These are phyloP conservation scores for Xiphias gladius DNA, from an alignment of 2,113 vertebrate species.

Conservation along the genomic window DNA sequence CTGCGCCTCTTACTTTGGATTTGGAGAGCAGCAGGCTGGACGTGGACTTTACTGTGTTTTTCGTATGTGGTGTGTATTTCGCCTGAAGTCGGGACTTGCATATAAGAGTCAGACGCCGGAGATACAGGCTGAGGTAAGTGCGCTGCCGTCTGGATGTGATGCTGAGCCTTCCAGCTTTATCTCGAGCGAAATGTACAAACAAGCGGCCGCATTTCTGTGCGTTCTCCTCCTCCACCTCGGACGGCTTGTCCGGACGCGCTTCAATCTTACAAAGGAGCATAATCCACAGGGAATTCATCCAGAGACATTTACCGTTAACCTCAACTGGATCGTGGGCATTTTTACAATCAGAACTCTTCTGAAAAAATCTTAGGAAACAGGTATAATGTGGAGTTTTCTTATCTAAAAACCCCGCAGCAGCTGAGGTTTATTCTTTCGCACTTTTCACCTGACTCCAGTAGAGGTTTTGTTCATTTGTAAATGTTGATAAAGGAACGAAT, in stretches of 20 bases:
- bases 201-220: constrained; percentile 20
- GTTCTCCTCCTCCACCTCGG: constrained; percentile 4
- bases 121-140: constrained; percentile 65
- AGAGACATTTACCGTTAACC: neutral
- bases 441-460: constrained; percentile 17
- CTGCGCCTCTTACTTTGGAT: constrained; percentile 72
- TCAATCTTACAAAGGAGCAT: neutral
- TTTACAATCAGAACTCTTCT: neutral
- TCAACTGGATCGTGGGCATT: no score
- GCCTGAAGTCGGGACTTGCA: constrained; percentile 50
- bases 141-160: neutral
- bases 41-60: constrained; percentile 61
- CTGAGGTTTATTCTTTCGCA: constrained; percentile 22
- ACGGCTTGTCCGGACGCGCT: constrained; percentile 30
- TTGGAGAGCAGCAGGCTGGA: constrained; percentile 45
- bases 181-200: neutral
- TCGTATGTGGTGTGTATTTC: neutral
- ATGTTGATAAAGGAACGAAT: neutral
- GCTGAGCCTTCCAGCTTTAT: neutral
- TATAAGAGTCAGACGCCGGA: constrained; percentile 13
- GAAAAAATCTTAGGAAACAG: neutral
- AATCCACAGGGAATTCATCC: constrained; percentile 26
- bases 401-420: neutral
- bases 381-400: neutral
- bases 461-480: neutral